phyloP scores from a whole-genome alignment of 1,140 invertebrate species.

The Orchestia grillus region DNA sequence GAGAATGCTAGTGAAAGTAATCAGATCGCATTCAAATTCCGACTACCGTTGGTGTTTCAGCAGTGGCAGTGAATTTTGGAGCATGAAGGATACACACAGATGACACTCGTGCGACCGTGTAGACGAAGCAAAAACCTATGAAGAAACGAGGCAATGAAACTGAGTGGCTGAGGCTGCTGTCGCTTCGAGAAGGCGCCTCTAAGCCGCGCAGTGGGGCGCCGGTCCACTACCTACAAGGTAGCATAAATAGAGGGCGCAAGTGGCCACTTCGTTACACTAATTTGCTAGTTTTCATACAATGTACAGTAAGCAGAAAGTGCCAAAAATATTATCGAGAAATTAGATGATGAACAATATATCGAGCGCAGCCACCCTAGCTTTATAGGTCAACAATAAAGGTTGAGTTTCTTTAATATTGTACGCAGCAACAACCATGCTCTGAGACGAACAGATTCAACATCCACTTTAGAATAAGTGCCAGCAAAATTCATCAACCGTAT shows the following conservation, averaged over 20 bases:
- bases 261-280: background rate
- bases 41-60: background rate
- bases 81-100: background rate
- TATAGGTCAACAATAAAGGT: background rate
- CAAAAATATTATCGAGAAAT: background rate
- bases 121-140: background rate
- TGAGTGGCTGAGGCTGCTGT: background rate
- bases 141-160: background rate
- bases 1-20: background rate
- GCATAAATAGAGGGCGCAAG: background rate
- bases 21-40: background rate
- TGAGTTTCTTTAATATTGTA: background rate
- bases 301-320: background rate
- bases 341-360: background rate
- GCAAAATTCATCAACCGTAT: background rate
- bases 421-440: background rate
- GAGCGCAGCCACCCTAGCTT: background rate
- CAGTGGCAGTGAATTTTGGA: background rate
- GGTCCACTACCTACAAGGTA: background rate
- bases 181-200: background rate
- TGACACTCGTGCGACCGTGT: background rate
- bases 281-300: background rate
- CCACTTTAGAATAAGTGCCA: background rate
- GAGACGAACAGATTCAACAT: background rate
- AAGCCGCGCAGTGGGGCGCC: background rate